Evolutionary conservation across 2,797 vertebrate species (phyloP).

Genomic region (Malurus splendens): DNA sequence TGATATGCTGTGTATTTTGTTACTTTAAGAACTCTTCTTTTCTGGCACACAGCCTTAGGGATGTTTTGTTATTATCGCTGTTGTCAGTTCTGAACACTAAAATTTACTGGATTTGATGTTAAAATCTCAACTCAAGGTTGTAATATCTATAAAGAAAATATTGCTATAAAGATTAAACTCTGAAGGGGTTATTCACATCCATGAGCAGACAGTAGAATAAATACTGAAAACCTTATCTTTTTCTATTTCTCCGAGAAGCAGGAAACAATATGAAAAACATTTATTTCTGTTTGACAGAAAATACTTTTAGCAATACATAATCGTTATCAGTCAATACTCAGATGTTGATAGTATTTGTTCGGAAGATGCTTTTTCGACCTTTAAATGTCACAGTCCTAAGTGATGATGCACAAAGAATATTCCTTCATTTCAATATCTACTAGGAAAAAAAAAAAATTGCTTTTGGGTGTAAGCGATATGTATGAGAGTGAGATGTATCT

Average conservation of each 20-base stretch:
- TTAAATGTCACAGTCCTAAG: conserved; percentile 65
- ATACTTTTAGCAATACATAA: conserved; percentile 49
- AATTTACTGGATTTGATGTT: conserved; percentile 60
- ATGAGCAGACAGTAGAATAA: conserved; percentile 59
- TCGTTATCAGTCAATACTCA: conserved; percentile 53
- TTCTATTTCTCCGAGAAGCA: conserved; percentile 50
- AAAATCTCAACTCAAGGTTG: conserved; percentile 59
- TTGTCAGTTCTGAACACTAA: conserved; percentile 38
- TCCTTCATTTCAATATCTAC: conserved; percentile 42
- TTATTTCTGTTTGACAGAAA: conserved; percentile 63
- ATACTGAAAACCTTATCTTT: conserved; percentile 64
- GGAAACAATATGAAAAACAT: conserved; percentile 63
- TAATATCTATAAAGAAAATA: conserved; percentile 52
- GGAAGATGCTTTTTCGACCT: conserved; percentile 66
- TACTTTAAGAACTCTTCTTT: conserved; percentile 38
- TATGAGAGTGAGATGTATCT: neutral
- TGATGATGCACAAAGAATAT: conserved; percentile 38
- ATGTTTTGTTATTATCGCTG: conserved; percentile 49
- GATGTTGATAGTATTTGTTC: conserved; percentile 46
- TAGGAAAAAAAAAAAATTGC: conserved; percentile 42
- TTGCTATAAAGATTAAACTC: conserved; percentile 58
- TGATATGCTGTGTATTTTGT: neutral
- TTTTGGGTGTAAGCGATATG: conserved; percentile 9
- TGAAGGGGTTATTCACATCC: conserved; percentile 45
- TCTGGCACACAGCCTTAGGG: neutral